These are phyloP conservation scores for Erpetoichthys calabaricus DNA, from an alignment of 2,797 vertebrate genomes.

Conservation along the genomic window DNA sequence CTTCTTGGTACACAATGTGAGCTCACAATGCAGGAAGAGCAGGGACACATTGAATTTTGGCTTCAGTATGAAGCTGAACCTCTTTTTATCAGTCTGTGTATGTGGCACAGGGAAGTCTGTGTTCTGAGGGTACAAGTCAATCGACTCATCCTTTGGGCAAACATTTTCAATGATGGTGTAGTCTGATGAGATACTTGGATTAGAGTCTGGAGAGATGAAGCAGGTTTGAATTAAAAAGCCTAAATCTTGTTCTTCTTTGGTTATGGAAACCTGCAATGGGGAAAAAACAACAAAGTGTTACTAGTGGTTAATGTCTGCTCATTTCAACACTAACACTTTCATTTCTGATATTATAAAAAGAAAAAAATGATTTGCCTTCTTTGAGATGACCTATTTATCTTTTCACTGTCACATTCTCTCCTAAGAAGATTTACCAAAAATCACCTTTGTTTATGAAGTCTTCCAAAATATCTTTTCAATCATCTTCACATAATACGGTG, in stretches of 20 bases:
- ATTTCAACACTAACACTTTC: conserved; percentile 19
- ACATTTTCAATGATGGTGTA: conserved; percentile 85
- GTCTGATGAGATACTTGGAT: conserved; percentile 47
- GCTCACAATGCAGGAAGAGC: conserved; percentile 83
- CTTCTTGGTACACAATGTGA: conserved; percentile 65
- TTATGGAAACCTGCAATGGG: conserved; percentile 61
- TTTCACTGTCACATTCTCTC: too few species aligned
- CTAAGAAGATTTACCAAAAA: too few species aligned
- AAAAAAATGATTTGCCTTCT: too few species aligned
- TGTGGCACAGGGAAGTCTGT: conserved; percentile 37
- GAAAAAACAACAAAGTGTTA: conserved; percentile 15
- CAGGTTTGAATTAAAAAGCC: conserved; percentile 81
- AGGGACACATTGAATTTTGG: conserved; percentile 58
- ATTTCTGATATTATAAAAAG: conserved; percentile 10
- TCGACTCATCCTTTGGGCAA: conserved; percentile 76
- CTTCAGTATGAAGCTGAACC: conserved; percentile 80
- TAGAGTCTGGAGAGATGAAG: conserved; percentile 67
- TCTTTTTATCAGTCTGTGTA: conserved; percentile 53
- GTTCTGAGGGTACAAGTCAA: conserved; percentile 53
- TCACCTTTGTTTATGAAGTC: too few species aligned
- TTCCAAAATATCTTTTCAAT: too few species aligned
- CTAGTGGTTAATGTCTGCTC: neutral
- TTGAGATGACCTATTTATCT: too few species aligned
- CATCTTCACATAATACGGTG: too few species aligned
- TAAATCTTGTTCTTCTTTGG: conserved; percentile 60